These are phyloP conservation scores for Vesta saturnalis DNA, from an alignment of 2,888 invertebrate species.

Conservation along the genomic window DNA sequence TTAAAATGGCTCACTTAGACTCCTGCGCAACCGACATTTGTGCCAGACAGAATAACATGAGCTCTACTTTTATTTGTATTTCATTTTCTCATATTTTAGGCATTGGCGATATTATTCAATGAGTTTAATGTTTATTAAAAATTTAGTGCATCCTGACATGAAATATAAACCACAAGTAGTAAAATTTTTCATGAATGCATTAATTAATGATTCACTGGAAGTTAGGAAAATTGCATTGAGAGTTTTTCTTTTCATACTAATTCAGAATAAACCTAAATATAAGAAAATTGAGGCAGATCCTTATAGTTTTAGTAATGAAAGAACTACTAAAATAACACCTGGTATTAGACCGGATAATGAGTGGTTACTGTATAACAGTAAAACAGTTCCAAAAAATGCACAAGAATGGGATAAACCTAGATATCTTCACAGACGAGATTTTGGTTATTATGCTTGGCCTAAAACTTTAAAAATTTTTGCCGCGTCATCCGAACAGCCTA, in stretches of 20 bases:
- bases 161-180: conserved; percentile 72
- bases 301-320: conserved; percentile 31
- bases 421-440: conserved; percentile 73
- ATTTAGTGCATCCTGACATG: conserved; percentile 77
- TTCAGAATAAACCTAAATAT: conserved; percentile 77
- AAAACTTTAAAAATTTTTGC: conserved; percentile 71
- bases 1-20: no score
- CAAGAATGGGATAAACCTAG: conserved; percentile 80
- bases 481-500: conserved; percentile 72
- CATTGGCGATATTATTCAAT: conserved; percentile 87
- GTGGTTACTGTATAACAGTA: conserved; percentile 78
- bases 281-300: conserved; percentile 70
- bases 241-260: conserved; percentile 71
- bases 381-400: conserved; percentile 68
- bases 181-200: conserved; percentile 70
- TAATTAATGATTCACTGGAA: conserved; percentile 82
- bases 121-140: conserved; percentile 76
- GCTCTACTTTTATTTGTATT: no score
- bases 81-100: no score
- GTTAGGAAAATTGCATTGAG: conserved; percentile 77
- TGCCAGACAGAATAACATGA: conserved; percentile 3
- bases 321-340: conserved; percentile 49
- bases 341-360: conserved; percentile 76
- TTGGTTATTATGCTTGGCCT: conserved; percentile 68
- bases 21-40: no score